Conservation (phyloP, 2,888 invertebrate species). For the Clusia tigrina region DNA sequence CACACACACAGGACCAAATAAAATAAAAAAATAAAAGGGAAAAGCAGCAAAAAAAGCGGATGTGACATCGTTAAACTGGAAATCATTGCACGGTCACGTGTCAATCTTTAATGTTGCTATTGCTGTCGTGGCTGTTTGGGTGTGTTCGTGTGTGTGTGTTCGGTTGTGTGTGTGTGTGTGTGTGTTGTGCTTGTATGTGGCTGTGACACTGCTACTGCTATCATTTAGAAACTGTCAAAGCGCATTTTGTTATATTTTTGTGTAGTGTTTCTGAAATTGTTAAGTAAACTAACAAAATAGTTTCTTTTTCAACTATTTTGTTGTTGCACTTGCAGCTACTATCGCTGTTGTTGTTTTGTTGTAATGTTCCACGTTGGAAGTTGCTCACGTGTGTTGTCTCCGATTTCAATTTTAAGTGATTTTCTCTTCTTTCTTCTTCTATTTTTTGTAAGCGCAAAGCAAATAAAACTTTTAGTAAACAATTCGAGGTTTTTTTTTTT, state of each 20-base stretch:
- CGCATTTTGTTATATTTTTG: constrained; percentile 40
- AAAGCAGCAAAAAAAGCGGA: constrained; percentile 30
- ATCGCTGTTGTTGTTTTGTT: neutral
- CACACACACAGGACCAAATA: neutral
- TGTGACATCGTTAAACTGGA: constrained; percentile 56
- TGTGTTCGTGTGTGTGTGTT: constrained; percentile 3
- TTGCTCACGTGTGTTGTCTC: neutral
- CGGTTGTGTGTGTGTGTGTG: neutral
- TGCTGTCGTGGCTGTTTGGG: constrained; percentile 6
- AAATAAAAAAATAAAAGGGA: neutral
- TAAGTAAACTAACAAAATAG: constrained; percentile 5
- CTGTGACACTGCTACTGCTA: constrained; percentile 1
- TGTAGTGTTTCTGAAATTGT: constrained; percentile 8
- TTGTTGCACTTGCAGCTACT: neutral
- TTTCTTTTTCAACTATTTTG: neutral
- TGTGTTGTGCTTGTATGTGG: neutral
- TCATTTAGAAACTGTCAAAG: constrained; percentile 43
- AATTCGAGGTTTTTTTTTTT: neutral
- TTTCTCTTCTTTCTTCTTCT: too few species aligned
- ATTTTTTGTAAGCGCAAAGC: neutral
- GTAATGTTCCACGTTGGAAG: neutral
- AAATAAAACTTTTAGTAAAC: neutral
- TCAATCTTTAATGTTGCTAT: constrained; percentile 52
- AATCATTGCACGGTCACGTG: constrained; percentile 64
- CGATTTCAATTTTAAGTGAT: constrained; percentile 2